These are phyloP conservation scores for Galagoides demidoff DNA, from an alignment of 2,797 vertebrate genomes.

Conservation along the genomic window DNA sequence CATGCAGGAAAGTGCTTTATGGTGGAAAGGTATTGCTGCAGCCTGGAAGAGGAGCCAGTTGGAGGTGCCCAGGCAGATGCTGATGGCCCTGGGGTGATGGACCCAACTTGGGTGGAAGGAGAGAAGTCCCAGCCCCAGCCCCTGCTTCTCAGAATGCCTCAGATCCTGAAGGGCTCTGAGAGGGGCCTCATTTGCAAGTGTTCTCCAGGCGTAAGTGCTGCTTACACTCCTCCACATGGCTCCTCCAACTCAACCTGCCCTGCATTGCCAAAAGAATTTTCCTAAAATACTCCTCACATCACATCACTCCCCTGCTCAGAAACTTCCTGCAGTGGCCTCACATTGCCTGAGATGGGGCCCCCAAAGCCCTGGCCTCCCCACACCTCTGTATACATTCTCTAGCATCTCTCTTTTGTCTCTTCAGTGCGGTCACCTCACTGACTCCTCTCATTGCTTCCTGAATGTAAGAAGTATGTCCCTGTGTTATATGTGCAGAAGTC, in stretches of 20 bases:
- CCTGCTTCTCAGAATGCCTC: neutral
- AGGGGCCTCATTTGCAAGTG: neutral
- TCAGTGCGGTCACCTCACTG: neutral
- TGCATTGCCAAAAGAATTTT: constrained; percentile 68
- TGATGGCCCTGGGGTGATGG: neutral
- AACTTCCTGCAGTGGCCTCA: constrained; percentile 36
- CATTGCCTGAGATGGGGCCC: neutral
- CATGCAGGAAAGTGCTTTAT: neutral
- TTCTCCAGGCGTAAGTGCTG: constrained; percentile 50
- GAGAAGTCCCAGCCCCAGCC: neutral
- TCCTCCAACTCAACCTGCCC: constrained; percentile 62
- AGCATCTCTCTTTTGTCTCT: neutral
- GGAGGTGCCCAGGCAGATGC: neutral
- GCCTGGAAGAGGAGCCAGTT: neutral
- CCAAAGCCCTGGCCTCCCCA: neutral
- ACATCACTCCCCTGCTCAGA: constrained; percentile 27
- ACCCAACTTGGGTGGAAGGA: accelerated
- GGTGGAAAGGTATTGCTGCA: accelerated
- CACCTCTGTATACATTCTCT: accelerated
- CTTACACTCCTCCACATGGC: constrained; percentile 66
- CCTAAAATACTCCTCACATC: constrained; percentile 67
- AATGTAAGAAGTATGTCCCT: neutral
- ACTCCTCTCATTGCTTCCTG: neutral
- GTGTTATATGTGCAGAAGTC: neutral
- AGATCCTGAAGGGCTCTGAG: neutral